These are phyloP conservation scores for Rhizomys pruinosus DNA, from an alignment of 2,113 vertebrate genomes.

Conservation along the genomic window DNA sequence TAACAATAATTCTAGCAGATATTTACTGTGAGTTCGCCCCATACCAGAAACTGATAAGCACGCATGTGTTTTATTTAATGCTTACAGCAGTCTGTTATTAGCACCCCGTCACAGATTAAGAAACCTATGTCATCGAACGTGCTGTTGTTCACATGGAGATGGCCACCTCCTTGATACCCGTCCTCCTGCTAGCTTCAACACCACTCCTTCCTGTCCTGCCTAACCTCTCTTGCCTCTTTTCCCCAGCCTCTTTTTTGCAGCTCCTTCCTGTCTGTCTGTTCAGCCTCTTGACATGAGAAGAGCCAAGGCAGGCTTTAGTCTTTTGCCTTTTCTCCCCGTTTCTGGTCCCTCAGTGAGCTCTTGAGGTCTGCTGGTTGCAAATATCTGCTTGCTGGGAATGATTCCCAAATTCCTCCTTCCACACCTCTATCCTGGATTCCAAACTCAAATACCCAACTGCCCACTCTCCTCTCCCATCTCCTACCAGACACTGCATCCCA, in stretches of 20 bases:
- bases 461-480: background rate
- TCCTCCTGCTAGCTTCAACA: background rate
- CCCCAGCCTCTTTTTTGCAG: too few species aligned
- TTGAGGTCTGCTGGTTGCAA: background rate
- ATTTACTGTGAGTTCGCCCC: background rate
- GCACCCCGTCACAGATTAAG: background rate
- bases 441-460: background rate
- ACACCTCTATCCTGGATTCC: background rate
- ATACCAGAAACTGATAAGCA: too few species aligned
- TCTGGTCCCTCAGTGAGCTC: background rate
- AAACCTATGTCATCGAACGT: background rate
- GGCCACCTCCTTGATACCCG: too few species aligned
- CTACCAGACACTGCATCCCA: background rate
- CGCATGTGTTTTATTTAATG: too few species aligned
- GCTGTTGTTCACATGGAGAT: too few species aligned
- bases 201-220: too few species aligned
- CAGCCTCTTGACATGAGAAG: too few species aligned
- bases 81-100: background rate
- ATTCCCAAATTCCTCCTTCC: background rate
- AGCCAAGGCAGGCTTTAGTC: too few species aligned
- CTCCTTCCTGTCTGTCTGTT: too few species aligned
- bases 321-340: too few species aligned
- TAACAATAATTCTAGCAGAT: background rate
- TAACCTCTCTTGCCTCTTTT: too few species aligned
- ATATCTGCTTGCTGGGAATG: background rate